These are phyloP conservation scores for Ophioninae sp. DNA, from an alignment of 2,888 invertebrate species.

Conservation along the genomic window DNA sequence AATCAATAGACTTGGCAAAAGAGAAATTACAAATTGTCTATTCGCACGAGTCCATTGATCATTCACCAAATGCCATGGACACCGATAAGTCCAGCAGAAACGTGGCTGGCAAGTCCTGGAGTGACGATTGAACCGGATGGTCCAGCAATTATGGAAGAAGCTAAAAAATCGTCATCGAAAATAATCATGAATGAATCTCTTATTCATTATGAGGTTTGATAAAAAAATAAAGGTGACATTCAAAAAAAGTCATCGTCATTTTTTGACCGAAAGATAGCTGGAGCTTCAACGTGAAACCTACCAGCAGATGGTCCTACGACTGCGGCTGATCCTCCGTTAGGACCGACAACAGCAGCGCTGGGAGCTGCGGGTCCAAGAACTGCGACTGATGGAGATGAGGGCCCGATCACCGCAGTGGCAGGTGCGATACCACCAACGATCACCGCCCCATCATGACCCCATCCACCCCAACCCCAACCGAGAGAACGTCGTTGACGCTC, in stretches of 20 bases:
- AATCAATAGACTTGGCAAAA: no score
- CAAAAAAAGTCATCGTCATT: background rate
- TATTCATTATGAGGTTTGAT: no score
- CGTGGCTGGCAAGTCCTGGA: conserved; percentile 58
- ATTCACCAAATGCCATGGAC: conserved; percentile 58
- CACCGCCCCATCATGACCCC: conserved; percentile 68
- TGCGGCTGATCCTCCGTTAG: conserved; percentile 62
- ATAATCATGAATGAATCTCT: no score
- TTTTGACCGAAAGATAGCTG: background rate
- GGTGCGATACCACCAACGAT: conserved; percentile 65
- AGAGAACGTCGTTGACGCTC: conserved; percentile 72
- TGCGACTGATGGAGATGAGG: conserved; percentile 55
- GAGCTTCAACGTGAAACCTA: conserved; percentile 37
- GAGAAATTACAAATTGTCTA: background rate
- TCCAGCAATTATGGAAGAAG: conserved; percentile 68
- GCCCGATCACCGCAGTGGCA: conserved; percentile 64
- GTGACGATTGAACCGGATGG: conserved; percentile 69
- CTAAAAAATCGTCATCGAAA: conserved; percentile 49
- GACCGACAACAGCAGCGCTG: conserved; percentile 63
- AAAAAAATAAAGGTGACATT: no score
- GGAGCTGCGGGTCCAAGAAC: conserved; percentile 60
- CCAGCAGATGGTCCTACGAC: conserved; percentile 69
- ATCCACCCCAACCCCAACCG: conserved; percentile 61
- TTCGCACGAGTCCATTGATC: background rate
- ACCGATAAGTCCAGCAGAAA: conserved; percentile 53